A percentile compares a stretch with the other conserved stretches of the same genome.
These are phyloP conservation scores for Phalacrocorax brasilianus DNA, from an alignment of 2,113 vertebrate genomes.

Conservation along the genomic window DNA sequence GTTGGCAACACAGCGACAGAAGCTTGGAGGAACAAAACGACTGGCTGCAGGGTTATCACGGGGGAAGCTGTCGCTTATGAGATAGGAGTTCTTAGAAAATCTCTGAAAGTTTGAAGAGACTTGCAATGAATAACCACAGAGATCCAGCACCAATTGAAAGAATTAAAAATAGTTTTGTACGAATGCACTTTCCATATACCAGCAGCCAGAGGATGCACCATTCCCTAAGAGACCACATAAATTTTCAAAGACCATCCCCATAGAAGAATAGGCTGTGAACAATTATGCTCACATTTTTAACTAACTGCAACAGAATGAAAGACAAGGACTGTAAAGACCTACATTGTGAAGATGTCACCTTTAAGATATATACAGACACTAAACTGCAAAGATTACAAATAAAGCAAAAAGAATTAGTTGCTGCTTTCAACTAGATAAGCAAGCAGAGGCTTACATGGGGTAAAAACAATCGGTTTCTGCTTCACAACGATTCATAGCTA, in stretches of 20 bases:
- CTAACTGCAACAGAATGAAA: neutral
- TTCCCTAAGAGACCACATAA: neutral
- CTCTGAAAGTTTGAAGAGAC: neutral
- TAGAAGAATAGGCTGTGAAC: neutral
- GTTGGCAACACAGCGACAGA: neutral
- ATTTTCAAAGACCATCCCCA: neutral
- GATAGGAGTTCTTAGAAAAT: neutral
- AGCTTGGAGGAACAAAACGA: neutral
- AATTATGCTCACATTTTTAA: neutral
- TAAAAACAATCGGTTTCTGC: neutral
- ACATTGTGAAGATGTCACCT: neutral
- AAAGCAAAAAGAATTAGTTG: neutral
- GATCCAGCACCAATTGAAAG: neutral
- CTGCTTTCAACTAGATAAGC: neutral
- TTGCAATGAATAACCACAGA: neutral
- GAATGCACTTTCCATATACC: neutral
- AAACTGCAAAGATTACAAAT: neutral
- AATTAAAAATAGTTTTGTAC: neutral
- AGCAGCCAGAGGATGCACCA: neutral
- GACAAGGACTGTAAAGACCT: neutral
- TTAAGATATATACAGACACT: neutral
- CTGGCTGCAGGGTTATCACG: neutral
- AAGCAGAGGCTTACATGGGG: neutral
- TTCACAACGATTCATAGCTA: neutral
- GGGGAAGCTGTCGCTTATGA: neutral